Percentiles rank a stretch among this genome's conserved stretches.
These are phyloP conservation scores for Dolichallabes microphthalmus DNA, from an alignment of 2,113 vertebrate genomes.

Conservation along the genomic window DNA sequence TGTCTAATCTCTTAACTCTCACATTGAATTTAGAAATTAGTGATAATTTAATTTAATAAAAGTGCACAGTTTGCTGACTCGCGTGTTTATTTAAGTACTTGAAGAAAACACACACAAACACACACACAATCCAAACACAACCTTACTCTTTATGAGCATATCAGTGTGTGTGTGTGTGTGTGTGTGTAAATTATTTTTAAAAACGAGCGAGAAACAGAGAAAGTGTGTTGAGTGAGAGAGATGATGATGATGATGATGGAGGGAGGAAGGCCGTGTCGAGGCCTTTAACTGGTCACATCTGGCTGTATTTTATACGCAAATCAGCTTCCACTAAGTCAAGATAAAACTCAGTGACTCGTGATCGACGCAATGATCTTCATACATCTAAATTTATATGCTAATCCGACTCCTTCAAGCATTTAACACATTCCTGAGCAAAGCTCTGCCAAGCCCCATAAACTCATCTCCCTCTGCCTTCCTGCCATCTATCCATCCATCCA, in stretches of 20 bases:
- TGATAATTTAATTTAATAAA: neutral
- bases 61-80: neutral
- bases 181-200: conserved; percentile 46
- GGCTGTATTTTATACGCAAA: conserved; percentile 77
- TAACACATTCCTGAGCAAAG: conserved; percentile 74
- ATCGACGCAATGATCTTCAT: conserved; percentile 77
- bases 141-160: too few species aligned
- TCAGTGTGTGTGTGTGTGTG: neutral
- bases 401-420: conserved; percentile 71
- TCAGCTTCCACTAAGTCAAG: conserved; percentile 76
- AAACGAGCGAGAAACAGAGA: neutral
- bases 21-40: neutral
- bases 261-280: conserved; percentile 34
- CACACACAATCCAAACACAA: too few species aligned
- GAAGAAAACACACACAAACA: neutral
- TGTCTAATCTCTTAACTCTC: neutral
- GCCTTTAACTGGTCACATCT: conserved; percentile 65
- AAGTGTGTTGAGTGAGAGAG: neutral
- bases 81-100: neutral
- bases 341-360: conserved; percentile 78
- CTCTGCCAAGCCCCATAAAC: conserved; percentile 52
- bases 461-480: neutral
- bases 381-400: conserved; percentile 83
- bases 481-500: neutral
- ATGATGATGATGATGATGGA: neutral